Conservation (phyloP, 2,797 vertebrate species). For the Falco concolor region DNA sequence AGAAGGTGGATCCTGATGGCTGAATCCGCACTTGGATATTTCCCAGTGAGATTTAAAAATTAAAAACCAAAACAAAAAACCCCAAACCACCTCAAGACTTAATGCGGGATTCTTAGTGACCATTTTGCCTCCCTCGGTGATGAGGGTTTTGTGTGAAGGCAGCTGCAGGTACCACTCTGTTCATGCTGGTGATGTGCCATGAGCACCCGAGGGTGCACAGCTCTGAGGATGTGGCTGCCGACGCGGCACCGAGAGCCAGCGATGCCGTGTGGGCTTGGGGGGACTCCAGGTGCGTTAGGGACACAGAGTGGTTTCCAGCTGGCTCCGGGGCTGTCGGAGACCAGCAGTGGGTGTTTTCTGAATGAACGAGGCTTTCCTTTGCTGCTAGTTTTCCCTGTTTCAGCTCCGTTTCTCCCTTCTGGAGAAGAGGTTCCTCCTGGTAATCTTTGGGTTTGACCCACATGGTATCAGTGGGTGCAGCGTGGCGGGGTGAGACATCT, state of each 20-base stretch:
- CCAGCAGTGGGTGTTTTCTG: too few species aligned
- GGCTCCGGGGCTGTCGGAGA: background rate
- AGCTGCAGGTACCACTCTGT: fast-evolving
- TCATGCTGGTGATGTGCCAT: background rate
- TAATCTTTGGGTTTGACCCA: background rate
- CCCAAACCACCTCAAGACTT: too few species aligned
- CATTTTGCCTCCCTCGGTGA: background rate
- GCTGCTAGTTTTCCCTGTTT: background rate
- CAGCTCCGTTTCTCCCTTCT: background rate
- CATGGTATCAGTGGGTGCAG: fast-evolving
- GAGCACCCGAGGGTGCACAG: background rate
- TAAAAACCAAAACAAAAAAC: background rate
- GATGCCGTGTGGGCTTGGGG: background rate
- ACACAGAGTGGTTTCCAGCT: background rate
- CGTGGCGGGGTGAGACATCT: fast-evolving
- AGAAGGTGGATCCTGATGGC: background rate
- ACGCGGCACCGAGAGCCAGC: fast-evolving
- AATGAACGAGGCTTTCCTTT: fast-evolving
- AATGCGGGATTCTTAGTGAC: background rate
- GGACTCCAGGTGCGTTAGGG: background rate
- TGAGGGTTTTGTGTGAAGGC: background rate
- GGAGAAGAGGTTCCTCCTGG: background rate
- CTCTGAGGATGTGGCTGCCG: fast-evolving
- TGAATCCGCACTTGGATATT: background rate
- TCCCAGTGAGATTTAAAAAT: background rate